phyloP scores from a whole-genome alignment of 2,888 invertebrate species.

The Drosophila paracracens region DNA sequence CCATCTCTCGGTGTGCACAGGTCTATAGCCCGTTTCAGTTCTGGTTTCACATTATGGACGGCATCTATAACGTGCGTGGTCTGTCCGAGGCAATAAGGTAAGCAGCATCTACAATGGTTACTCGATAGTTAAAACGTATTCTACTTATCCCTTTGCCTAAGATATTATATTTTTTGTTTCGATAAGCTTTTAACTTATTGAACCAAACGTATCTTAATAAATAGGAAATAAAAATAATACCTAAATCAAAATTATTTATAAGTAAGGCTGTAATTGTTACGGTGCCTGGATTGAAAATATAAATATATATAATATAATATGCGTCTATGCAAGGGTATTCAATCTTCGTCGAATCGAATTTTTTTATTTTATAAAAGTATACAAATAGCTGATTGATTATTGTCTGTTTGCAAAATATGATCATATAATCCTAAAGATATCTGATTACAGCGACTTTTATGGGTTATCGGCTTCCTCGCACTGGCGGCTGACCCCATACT shows the following conservation, averaged over 20 bases:
- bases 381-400: no score
- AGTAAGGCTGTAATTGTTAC: no score
- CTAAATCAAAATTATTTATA: neutral
- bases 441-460: slow-evolving; percentile 20
- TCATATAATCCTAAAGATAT: neutral
- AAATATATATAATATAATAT: no score
- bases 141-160: no score
- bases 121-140: neutral
- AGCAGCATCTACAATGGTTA: slow-evolving; percentile 12
- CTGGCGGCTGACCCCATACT: slow-evolving; percentile 8
- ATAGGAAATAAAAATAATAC: neutral
- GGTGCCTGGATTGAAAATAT: neutral
- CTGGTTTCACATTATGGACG: slow-evolving; percentile 39
- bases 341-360: no score
- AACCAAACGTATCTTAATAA: no score
- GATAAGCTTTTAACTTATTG: no score
- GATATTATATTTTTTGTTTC: no score
- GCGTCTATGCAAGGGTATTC: no score
- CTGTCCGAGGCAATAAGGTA: slow-evolving; percentile 11
- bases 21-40: slow-evolving; percentile 55
- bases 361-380: no score
- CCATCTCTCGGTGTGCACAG: slow-evolving; percentile 2
- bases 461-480: fast-evolving
- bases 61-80: fast-evolving
- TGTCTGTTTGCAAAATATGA: neutral